Base-by-base conservation (phyloP, 2,888 invertebrate species). In the Pterobdella sp. region DNA sequence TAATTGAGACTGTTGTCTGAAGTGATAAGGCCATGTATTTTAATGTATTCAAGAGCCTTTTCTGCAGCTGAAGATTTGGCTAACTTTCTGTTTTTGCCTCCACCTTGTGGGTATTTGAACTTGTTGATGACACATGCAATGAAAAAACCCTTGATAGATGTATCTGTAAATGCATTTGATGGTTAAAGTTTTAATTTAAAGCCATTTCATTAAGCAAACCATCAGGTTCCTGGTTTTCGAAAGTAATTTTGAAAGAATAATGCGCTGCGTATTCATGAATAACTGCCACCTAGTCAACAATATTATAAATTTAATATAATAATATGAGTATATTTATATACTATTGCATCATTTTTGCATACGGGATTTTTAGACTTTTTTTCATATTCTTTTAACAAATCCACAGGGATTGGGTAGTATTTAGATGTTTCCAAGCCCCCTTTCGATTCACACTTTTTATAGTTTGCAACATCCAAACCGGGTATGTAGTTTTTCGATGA, bases 41-140 rank as follows among this genome's bases (percentile, higher is more conserved):
- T 36, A 10, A 75, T 69, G 37, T 42, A 63, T n/a, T 73, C 68
- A 22, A 83, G 78, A 0, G 82, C 82, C 29, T 78, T 79, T 26
- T 75, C 78, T 2, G 82, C 82, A 2, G 81, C 80, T 4, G 76
- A 75, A 1, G 79, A 79, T 75, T 82, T 82, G 0, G 83, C 82
- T 14, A 82, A 81, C 73, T 82, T 82, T 75, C 82, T 83, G 0
- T 80, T 82, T 29, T 76, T 78, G 1, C 81, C 82, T 0, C 76
- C 75, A 22, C 83, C 78, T 36, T 75, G 73, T 1, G 76, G 77
- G 42, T 74, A 76, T 7, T 73, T 35, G 64, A 72, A 73, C 3
- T 79, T 80, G 72, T 81, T 77, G 1, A 82, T 76, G 3, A 74
- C 75, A 64, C 80, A 81, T 52, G 76, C 76, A 52, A 73, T 73